phyloP scores from a whole-genome alignment of 2,888 invertebrate genomes.

The Nasonovia ribisnigri region DNA sequence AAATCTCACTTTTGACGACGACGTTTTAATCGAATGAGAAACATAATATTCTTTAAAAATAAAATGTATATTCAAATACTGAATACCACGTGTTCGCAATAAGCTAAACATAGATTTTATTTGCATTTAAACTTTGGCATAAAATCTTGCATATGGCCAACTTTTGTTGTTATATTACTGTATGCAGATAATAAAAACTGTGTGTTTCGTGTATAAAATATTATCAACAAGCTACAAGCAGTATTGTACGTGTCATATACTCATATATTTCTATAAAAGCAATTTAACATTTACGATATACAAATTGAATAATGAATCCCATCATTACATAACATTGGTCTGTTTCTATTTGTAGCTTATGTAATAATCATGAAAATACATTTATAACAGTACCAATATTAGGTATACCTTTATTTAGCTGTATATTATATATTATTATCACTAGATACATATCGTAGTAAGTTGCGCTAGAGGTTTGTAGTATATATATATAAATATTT shows the following conservation, averaged over 20 bases:
- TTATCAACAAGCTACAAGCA: not conserved
- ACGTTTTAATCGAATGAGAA: not conserved
- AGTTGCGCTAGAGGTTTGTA: not conserved
- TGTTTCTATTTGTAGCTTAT: not conserved
- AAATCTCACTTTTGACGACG: not conserved
- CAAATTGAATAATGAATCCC: not conserved
- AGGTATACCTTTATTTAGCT: not conserved
- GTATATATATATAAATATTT: not conserved
- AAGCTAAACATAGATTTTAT: not conserved
- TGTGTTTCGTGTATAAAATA: not conserved
- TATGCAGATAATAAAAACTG: not conserved
- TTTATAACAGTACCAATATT: not conserved
- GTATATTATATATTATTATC: not conserved
- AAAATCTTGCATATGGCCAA: conserved; percentile 10
- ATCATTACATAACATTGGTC: not conserved
- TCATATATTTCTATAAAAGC: not conserved
- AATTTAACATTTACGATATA: not conserved
- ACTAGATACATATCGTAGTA: not conserved
- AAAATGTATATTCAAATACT: not conserved
- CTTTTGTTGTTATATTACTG: not conserved
- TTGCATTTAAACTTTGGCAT: conserved; percentile 12
- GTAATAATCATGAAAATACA: not conserved
- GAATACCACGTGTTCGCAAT: not conserved
- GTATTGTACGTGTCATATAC: not conserved
- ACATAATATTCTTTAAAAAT: conserved; percentile 16